A percentile compares a stretch with the other conserved stretches of the same genome.
Evolutionary conservation across 2,113 vertebrate genomes (phyloP).

Genomic region (Hemiscyllium ocellatum): DNA sequence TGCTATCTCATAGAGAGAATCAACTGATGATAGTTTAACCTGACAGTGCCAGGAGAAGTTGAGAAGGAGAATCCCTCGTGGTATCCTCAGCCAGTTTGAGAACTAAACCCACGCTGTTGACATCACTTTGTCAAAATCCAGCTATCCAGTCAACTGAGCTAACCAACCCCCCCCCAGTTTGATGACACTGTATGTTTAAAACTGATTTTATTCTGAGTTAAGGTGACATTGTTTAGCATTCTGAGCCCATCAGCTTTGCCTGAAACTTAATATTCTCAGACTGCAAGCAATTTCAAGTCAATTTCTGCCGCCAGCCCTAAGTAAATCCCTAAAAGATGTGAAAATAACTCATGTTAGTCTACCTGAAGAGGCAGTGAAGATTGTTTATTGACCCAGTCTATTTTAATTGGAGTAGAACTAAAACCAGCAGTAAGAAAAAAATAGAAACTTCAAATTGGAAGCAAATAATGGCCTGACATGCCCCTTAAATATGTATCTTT

Average conservation of each 20-base stretch:
- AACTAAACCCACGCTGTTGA: too few relatives aligned
- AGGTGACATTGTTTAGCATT: constrained; percentile 41
- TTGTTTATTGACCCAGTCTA: not conserved
- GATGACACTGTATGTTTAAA: not conserved
- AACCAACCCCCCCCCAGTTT: too few relatives aligned
- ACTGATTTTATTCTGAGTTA: not conserved
- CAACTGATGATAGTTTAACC: too few relatives aligned
- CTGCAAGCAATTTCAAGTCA: constrained; percentile 57
- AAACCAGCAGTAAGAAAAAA: not conserved
- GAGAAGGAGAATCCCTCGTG: too few relatives aligned
- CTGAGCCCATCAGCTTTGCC: constrained; percentile 46
- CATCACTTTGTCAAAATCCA: too few relatives aligned
- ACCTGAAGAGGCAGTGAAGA: constrained; percentile 44
- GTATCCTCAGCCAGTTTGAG: too few relatives aligned
- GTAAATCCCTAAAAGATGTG: constrained; percentile 62
- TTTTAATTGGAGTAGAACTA: not conserved
- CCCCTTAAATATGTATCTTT: not conserved
- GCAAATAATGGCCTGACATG: not conserved
- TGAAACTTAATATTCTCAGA: constrained; percentile 50
- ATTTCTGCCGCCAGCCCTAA: constrained; percentile 55
- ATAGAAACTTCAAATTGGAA: not conserved
- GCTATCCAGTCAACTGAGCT: too few relatives aligned
- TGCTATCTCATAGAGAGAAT: too few relatives aligned
- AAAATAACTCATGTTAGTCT: constrained; percentile 61
- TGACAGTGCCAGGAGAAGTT: too few relatives aligned